Evolutionary conservation across 2,888 invertebrate species (phyloP).

Genomic region (Parnassius mnemosyne): DNA sequence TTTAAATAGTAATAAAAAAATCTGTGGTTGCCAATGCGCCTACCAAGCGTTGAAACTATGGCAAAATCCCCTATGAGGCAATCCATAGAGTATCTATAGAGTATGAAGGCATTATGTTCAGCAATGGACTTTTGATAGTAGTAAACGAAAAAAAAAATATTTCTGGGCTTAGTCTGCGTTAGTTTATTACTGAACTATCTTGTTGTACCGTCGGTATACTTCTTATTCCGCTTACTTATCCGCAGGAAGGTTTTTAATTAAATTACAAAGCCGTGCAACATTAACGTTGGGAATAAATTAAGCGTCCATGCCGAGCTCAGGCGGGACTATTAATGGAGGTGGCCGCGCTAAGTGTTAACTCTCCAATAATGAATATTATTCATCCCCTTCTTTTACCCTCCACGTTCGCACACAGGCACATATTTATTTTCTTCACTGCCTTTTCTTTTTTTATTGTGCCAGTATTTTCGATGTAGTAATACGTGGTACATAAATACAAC

Average conservation of each 20-base stretch:
- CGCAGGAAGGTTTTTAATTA: slow-evolving; percentile 25
- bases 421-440: slow-evolving; percentile 7
- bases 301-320: slow-evolving; percentile 34
- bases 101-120: not conserved
- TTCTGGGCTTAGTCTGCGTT: not conserved
- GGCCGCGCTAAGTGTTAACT: slow-evolving; percentile 60
- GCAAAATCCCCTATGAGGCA: too few relatives aligned
- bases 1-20: too few relatives aligned
- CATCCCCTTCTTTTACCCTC: slow-evolving; percentile 39
- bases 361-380: slow-evolving; percentile 63
- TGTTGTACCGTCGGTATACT: slow-evolving; percentile 6
- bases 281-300: slow-evolving; percentile 41
- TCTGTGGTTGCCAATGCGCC: too few relatives aligned
- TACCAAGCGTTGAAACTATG: too few relatives aligned
- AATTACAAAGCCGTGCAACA: slow-evolving; percentile 25
- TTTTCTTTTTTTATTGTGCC: slow-evolving; percentile 4
- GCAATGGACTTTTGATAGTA: too few relatives aligned
- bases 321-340: slow-evolving; percentile 40
- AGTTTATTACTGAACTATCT: slow-evolving; percentile 11
- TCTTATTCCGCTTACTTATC: slow-evolving; percentile 25
- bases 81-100: too few relatives aligned
- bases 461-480: slow-evolving; percentile 1
- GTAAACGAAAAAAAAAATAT: not conserved
- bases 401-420: slow-evolving; percentile 11
- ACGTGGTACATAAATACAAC: too few relatives aligned